phyloP scores from a whole-genome alignment of 2,797 vertebrate species.

The Fistularia tabacaria region DNA sequence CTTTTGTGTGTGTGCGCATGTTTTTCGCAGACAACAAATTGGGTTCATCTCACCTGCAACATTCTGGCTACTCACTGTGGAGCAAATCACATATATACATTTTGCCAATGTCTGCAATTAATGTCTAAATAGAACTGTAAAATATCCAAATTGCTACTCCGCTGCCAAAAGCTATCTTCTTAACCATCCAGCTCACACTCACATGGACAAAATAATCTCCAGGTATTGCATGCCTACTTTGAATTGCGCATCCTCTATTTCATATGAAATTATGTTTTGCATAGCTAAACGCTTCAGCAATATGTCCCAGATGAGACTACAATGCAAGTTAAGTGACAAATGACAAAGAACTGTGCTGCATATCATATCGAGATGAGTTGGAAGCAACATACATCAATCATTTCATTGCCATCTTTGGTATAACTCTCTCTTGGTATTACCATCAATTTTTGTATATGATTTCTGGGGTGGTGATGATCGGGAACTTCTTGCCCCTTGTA shows the following conservation, averaged over 20 bases:
- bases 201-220: slow-evolving; percentile 1
- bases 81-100: slow-evolving; percentile 27
- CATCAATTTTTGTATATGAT: not conserved
- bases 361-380: slow-evolving; percentile 24
- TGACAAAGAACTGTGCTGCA: slow-evolving; percentile 18
- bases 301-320: slow-evolving; percentile 14
- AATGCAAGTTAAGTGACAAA: slow-evolving; percentile 25
- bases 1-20: not conserved
- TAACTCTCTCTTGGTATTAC: slow-evolving; percentile 13
- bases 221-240: slow-evolving; percentile 16
- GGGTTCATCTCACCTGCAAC: slow-evolving; percentile 20
- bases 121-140: slow-evolving; percentile 7
- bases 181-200: not conserved
- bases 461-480: slow-evolving; percentile 17
- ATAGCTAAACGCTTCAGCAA: slow-evolving; percentile 1
- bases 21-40: slow-evolving; percentile 21
- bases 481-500: not conserved
- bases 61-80: slow-evolving; percentile 21
- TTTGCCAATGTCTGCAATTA: slow-evolving; percentile 17
- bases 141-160: slow-evolving; percentile 1
- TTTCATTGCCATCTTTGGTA: slow-evolving; percentile 2
- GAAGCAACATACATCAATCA: slow-evolving; percentile 26
- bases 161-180: slow-evolving; percentile 9
- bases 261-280: slow-evolving; percentile 25
- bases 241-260: slow-evolving; percentile 22